Base-by-base conservation (phyloP, 2,113 vertebrate genomes). In the Antidorcas marsupialis region DNA sequence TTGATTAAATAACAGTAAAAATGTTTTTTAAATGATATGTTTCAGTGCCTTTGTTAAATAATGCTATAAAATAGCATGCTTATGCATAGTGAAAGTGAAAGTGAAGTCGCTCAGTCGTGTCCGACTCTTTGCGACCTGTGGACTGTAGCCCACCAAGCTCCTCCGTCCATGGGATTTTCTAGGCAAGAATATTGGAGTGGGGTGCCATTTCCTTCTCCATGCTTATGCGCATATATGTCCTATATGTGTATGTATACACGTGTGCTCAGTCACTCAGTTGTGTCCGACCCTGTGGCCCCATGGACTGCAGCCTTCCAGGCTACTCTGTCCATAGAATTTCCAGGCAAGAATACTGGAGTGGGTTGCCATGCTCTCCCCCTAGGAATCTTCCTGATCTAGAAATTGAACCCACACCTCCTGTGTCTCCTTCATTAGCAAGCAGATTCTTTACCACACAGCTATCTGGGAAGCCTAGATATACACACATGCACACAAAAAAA, bases 191-290 rank as follows among this genome's bases (percentile, higher is more conserved):
- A 53, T 5, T 53, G 52, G 52, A 53, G 16, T 53, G 16, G 5
- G 16, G 17, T 17, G 52, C 52, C 52, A 53, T 17, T 53, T 6
- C 52, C 52, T 53, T 53, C 52, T 53, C 52, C 52, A 53, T 64
- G 28, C 30, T 12, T 30, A 4, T 33, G 11, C 27, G 59, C 3
- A 12, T 3, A 33, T 33, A 16, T 1, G 0, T 23, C 19, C 10
- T 12, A 12, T 23, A 23, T 23, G 67, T 23, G 10, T 76, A 43
- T 14, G 12, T 27, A 25, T 43, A 76, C 23, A 7, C 10, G 0
- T 27, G 71, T 6, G 11, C 23, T 43, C 36, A 43, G 23, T 7
- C 3, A 6, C 71, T 43, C 36, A 43, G 36, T 7, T 1, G 0
- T 43, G 36, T 43, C 71, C 43, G 71, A 76, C 23, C 25, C 4